Base-by-base conservation (phyloP, 2,888 invertebrate species). In the Vesta saturnalis region DNA sequence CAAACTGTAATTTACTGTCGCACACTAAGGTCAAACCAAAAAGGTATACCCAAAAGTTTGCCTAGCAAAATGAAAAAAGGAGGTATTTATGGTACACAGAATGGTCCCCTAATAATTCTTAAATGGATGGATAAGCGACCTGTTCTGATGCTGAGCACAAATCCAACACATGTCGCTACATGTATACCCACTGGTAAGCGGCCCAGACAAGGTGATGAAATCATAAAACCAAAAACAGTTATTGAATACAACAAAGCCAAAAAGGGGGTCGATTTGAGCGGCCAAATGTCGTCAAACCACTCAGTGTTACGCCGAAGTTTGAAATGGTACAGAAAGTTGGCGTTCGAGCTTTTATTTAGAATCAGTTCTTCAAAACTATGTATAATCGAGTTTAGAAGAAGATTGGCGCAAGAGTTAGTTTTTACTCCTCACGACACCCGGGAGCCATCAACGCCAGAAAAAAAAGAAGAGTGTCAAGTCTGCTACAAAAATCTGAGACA, bases 241-340 rank as follows among this genome's bases (percentile, higher is more conserved):
- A 21, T 23, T 18, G 60, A 60, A 12, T 60, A 60, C 30, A 60
- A 60, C 14, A 46, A 60, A 60, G 60, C 22, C 15, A 60, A 60
- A 60, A 47, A 60, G 23, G 47, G 19, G n/a, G 47, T 60, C 12
- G 60, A 60, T 21, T 60, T 49, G 4, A 60, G 60, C 19, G 60
- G 49, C 18, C 14, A 60, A 23, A 60, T 60, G 52, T 60, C 49
- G 22, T 22, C 60, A 15, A 21, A 60, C 15, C 30, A 60, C 46
- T 49, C 60, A 23, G 60, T 60, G 3, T 8, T 60, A 49, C 22
- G 49, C 14, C 1, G 30, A 49, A 19, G 52, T 30, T 3, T 60
- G 1, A 60, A 60, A 60, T 60, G 60, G 60, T 60, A 60, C 60
- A 47, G 60, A 60, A 60, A 60, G 21, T 16, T 49, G 30, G 52